Evolutionary conservation across 2,113 vertebrate species (phyloP), one percentile per base, ranked within the genome.

Genomic region (Circaetus cinerascens): DNA sequence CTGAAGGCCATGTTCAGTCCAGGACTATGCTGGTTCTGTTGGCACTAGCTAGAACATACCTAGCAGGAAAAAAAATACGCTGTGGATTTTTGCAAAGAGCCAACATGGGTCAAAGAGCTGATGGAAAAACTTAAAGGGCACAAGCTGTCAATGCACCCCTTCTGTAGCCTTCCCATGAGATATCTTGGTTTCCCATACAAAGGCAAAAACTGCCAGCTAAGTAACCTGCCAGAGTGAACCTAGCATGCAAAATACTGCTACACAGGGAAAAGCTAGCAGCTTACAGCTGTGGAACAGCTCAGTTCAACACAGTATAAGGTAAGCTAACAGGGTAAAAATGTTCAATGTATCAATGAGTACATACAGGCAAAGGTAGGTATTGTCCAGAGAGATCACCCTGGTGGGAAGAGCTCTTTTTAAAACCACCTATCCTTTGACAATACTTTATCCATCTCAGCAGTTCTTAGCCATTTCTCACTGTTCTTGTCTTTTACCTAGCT

Each of bases 11-110:
- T 75, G 68, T 77, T 92, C 92, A 86, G 63, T 46, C 88, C 68
- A 85, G 83, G 82, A 85, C 90, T 68, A 55, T 40, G 29, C 20
- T 90, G 74, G 53, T 76, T 95, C 91, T 92, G 60, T 34, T 94
- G 66, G 62, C 83, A 89, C 77, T 96, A 88, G 77, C 90, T 94
- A 96, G 77, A 93, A 89, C 25, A 73, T 27, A 95, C 34, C 51
- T 81, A 95, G 77, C 10, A 15, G 2, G 66, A 48, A 86, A 95
- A 90, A 95, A 93, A 55, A 91, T 34, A 89, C 0, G 11, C 74
- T 88, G 40, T 94, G 91, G 81, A 66, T 93, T 82, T 67, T 79
- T 90, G 48, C 45, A 86, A 67, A 91, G 46, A 93, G 67, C 41
- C 67, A 86, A 80, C 26, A 34, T 2, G 69, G 15, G 10, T 83